Evolutionary conservation across 2,888 invertebrate genomes (phyloP), one percentile per base, ranked within the genome.

Genomic region (Sphinx pinastri): DNA sequence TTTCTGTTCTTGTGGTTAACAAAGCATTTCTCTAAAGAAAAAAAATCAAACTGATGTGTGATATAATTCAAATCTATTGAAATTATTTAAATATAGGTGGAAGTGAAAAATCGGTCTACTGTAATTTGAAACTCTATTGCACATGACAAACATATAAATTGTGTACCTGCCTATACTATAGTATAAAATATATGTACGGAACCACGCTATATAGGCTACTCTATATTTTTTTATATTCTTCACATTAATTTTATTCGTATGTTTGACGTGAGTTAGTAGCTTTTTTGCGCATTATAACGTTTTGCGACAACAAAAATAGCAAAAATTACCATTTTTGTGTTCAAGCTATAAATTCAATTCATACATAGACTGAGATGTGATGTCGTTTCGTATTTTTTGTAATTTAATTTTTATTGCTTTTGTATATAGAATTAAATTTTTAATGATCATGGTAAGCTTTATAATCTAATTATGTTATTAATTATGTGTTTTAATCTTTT

Each of bases 401-500:
- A 47, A 47, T 63, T 63, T 49, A 4, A 63, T 49, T 63, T 49
- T 13, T 19, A 16, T 63, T 63, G 49, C 63, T 49, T 59, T 59
- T 59, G 58, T 31, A 8, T 47, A 49, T 19, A 49, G 8, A 63
- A 63, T 5, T 60, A 49, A 13, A 49, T 16, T 49, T 47, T 49
- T 63, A 60, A 60, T 63, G 47, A 6, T 12, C 16, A 13, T 49
- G 49, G 19, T 63, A 63, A 19, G 19, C 16, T 63, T 49, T 63
- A 63, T 63, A 19, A 12, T 2, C 47, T 63, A 63, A 63, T 63
- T 63, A 63, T 63, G n/a, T 63, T 49, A 63, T 19, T 19, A 63
- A 63, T 63, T 63, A 63, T 25, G 63, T 63, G 63, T 47, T 63
- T 16, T 19, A 63, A n/a, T 63, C 47, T 47, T 47, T 47, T 47